These are phyloP conservation scores for Atrichornis clamosus DNA, from an alignment of 2,113 vertebrate genomes.

Conservation along the genomic window DNA sequence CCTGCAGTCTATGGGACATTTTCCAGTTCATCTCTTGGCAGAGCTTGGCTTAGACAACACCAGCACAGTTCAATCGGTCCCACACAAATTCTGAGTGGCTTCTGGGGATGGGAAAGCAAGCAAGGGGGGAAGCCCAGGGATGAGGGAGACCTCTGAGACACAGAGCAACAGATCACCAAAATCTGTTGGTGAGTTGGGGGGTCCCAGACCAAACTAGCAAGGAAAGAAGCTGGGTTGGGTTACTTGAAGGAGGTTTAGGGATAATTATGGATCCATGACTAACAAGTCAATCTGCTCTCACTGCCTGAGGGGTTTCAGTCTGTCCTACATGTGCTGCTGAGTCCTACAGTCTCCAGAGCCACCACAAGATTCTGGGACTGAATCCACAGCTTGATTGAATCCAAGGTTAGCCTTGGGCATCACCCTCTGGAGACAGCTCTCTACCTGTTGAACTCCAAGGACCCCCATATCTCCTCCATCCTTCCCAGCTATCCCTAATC, in stretches of 20 bases:
- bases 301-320: background rate
- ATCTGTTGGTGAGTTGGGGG: background rate
- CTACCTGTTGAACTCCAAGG: background rate
- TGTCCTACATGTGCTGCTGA: background rate
- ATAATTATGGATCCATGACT: background rate
- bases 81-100: background rate
- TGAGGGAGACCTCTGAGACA: background rate
- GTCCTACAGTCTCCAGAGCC: background rate
- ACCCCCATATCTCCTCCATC: background rate
- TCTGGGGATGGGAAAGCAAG: background rate
- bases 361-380: background rate
- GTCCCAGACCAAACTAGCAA: background rate
- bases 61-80: background rate
- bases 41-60: background rate
- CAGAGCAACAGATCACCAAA: background rate
- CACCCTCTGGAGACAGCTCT: background rate
- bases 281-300: background rate
- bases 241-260: background rate
- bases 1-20: background rate
- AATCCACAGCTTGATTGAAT: background rate
- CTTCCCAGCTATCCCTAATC: background rate
- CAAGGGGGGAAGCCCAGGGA: background rate
- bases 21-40: background rate
- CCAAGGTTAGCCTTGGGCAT: background rate
- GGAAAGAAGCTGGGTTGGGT: background rate